Conservation (phyloP, 2,797 vertebrate species). For the Acridotheres tristis region DNA sequence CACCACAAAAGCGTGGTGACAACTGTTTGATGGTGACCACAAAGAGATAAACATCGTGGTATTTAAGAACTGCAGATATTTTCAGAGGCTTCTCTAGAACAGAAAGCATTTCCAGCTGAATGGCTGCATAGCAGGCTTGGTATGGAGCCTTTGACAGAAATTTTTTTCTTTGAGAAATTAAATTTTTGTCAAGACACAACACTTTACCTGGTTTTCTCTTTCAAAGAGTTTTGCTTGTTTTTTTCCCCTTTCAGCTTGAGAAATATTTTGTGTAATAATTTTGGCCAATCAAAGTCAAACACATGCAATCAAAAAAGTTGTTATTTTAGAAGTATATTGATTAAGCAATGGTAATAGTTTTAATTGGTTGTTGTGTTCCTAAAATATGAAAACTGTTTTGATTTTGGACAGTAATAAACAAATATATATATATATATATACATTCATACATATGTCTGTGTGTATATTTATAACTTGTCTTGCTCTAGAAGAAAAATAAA, state of each 20-base stretch:
- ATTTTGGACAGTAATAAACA: background rate
- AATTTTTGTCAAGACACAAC: background rate
- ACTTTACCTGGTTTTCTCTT: background rate
- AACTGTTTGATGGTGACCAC: constrained; percentile 57
- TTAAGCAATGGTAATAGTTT: background rate
- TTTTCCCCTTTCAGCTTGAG: background rate
- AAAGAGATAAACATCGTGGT: constrained; percentile 40
- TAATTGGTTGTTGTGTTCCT: background rate
- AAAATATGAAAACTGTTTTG: background rate
- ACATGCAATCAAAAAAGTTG: background rate
- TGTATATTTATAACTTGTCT: background rate
- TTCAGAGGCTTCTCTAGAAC: constrained; percentile 34
- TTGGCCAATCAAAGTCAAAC: background rate
- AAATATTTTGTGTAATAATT: background rate
- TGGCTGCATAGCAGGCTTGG: background rate
- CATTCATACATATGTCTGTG: no score
- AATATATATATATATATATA: rapidly evolving
- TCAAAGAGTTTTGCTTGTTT: background rate
- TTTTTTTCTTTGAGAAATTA: background rate
- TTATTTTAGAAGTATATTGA: background rate
- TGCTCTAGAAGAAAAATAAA: background rate
- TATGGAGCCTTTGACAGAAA: background rate
- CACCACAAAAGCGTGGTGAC: constrained; percentile 29
- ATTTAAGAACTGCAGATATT: constrained; percentile 51
- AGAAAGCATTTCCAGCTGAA: constrained; percentile 12